phyloP scores from a whole-genome alignment of 2,113 vertebrate species.

The Eulacestoma nigropectus region DNA sequence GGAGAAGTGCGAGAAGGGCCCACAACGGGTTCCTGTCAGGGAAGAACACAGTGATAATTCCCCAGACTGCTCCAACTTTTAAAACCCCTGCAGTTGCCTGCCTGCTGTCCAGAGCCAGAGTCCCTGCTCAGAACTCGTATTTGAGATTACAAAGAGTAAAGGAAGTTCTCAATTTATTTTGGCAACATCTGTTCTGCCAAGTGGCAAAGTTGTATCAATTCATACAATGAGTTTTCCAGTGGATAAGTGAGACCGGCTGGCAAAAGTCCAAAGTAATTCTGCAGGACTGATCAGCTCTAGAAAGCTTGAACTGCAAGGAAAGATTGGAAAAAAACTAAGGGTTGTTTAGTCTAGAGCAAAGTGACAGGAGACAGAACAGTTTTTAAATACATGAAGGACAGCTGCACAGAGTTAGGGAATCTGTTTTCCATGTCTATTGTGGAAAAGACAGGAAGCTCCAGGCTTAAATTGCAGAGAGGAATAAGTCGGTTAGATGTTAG shows the following conservation, averaged over 20 bases:
- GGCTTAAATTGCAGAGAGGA: not conserved
- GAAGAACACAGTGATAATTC: not conserved
- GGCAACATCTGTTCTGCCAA: not conserved
- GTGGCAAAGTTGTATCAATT: not conserved
- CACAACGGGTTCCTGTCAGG: fast-evolving
- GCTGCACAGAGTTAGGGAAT: not conserved
- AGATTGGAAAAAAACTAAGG: not conserved
- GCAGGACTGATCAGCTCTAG: slow-evolving; percentile 19
- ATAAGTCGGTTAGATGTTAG: not conserved
- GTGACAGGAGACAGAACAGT: slow-evolving; percentile 21
- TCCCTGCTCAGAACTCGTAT: not conserved
- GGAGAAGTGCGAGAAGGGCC: not conserved
- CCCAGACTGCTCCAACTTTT: not conserved
- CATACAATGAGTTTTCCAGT: slow-evolving; percentile 29
- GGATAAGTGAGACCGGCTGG: slow-evolving; percentile 4
- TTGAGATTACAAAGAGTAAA: not conserved
- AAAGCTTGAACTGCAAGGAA: not conserved
- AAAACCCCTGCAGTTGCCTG: not conserved
- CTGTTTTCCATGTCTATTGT: slow-evolving; percentile 14
- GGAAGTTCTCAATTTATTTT: not conserved
- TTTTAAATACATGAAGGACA: not conserved
- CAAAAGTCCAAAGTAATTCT: not conserved
- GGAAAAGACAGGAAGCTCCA: not conserved
- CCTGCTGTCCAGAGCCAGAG: not conserved
- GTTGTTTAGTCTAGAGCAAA: slow-evolving; percentile 54